Conservation (phyloP, 2,797 vertebrate species). For the Peromyscus attwateri region DNA sequence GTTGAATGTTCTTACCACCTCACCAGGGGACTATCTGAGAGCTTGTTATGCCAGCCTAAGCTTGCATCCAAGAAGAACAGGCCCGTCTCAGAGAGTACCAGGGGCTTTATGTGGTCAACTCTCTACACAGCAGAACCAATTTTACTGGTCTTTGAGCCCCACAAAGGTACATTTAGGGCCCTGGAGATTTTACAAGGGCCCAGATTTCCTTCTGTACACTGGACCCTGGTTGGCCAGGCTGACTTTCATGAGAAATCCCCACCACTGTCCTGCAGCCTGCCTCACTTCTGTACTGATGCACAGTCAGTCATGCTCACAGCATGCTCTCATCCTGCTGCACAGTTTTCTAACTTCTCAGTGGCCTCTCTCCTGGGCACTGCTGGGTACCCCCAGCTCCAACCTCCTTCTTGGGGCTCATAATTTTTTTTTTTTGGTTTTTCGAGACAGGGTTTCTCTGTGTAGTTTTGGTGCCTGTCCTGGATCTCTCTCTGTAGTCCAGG, state of each 20-base stretch:
- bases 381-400: not conserved
- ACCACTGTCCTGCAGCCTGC: not conserved
- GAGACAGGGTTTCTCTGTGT: too few relatives aligned
- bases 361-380: not conserved
- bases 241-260: not conserved
- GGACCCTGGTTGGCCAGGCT: too few relatives aligned
- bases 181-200: not conserved
- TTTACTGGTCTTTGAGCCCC: not conserved
- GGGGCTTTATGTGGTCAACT: not conserved
- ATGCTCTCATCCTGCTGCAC: too few relatives aligned
- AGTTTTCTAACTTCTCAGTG: not conserved
- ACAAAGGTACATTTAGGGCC: not conserved
- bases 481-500: too few relatives aligned
- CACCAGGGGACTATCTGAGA: not conserved
- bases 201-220: not conserved
- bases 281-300: too few relatives aligned
- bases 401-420: too few relatives aligned
- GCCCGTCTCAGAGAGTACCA: too few relatives aligned
- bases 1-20: too few relatives aligned
- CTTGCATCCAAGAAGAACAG: not conserved
- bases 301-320: too few relatives aligned
- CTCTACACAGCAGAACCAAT: not conserved
- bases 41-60: not conserved
- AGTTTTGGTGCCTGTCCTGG: too few relatives aligned
- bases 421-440: too few relatives aligned